A percentile compares a stretch with the other conserved stretches of the same genome.
These are phyloP conservation scores for Herpetotheres cachinnans DNA, from an alignment of 2,113 vertebrate genomes.

Conservation along the genomic window DNA sequence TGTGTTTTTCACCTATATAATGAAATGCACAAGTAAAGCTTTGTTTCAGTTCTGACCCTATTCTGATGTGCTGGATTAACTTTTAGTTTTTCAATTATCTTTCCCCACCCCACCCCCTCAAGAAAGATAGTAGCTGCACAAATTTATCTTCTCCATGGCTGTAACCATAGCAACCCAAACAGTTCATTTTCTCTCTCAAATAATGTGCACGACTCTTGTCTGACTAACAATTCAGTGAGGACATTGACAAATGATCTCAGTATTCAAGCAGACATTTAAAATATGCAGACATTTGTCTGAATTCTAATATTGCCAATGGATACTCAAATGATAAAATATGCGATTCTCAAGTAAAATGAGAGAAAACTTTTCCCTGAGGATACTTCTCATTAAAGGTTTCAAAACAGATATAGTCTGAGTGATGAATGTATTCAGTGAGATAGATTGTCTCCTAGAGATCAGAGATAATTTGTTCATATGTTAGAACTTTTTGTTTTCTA, in stretches of 20 bases:
- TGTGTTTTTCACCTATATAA: background rate
- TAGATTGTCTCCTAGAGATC: background rate
- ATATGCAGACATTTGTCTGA: constrained; percentile 73
- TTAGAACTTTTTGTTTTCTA: background rate
- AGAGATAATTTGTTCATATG: background rate
- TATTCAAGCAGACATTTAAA: constrained; percentile 75
- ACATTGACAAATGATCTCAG: constrained; percentile 77
- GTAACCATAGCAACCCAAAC: constrained; percentile 76
- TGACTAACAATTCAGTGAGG: constrained; percentile 71
- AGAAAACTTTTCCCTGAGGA: constrained; percentile 51
- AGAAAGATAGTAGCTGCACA: constrained; percentile 58
- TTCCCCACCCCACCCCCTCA: background rate
- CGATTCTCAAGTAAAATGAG: constrained; percentile 44
- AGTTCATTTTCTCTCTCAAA: constrained; percentile 75
- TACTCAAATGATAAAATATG: constrained; percentile 66
- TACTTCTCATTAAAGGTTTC: constrained; percentile 53
- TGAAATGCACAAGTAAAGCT: background rate
- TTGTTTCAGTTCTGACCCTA: background rate
- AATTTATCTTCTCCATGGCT: constrained; percentile 52
- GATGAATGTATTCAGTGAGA: background rate
- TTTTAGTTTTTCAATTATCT: constrained; percentile 38
- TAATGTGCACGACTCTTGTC: constrained; percentile 62
- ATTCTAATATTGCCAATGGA: constrained; percentile 71
- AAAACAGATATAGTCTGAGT: background rate
- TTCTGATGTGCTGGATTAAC: background rate